Evolutionary conservation across 1,140 invertebrate genomes (phyloP).

Genomic region (Drosophila pectinifera): DNA sequence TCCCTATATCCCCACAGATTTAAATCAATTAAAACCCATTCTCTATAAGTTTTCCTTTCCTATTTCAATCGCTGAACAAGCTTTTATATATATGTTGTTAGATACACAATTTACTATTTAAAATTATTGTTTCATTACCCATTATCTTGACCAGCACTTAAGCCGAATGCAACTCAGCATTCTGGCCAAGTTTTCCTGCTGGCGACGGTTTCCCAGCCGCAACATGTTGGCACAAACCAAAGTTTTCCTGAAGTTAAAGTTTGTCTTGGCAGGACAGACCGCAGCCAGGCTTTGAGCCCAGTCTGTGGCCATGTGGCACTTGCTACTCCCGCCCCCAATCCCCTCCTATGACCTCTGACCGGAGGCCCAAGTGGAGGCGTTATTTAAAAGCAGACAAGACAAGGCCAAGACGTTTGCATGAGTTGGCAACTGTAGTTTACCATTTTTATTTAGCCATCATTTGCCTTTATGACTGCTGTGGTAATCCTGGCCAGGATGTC

Average conservation of each 20-base stretch:
- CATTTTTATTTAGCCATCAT: constrained; percentile 57
- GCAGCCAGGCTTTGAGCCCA: constrained; percentile 24
- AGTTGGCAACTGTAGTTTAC: constrained; percentile 47
- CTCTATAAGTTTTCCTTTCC: too few relatives aligned
- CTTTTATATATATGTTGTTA: too few relatives aligned
- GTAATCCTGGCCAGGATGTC: constrained; percentile 45
- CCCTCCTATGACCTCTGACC: constrained; percentile 7
- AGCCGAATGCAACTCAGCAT: constrained; percentile 15
- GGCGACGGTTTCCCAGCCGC: constrained; percentile 42
- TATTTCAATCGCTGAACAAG: too few relatives aligned
- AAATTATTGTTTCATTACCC: background rate
- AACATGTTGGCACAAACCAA: constrained; percentile 45
- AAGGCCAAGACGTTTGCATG: constrained; percentile 31
- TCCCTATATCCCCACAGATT: background rate
- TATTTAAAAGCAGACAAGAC: constrained; percentile 27
- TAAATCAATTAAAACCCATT: background rate
- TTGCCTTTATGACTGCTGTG: constrained; percentile 45
- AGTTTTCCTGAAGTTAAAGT: constrained; percentile 42
- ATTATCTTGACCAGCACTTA: constrained; percentile 1
- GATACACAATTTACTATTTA: background rate
- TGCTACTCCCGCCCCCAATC: background rate
- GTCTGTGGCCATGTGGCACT: constrained; percentile 29
- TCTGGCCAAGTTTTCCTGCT: constrained; percentile 24
- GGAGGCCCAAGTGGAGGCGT: constrained; percentile 14
- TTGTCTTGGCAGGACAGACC: constrained; percentile 32